Percentiles rank a stretch among this genome's conserved stretches.
These are phyloP conservation scores for Poeciliopsis prolifica DNA, from an alignment of 2,113 vertebrate genomes.

Conservation along the genomic window DNA sequence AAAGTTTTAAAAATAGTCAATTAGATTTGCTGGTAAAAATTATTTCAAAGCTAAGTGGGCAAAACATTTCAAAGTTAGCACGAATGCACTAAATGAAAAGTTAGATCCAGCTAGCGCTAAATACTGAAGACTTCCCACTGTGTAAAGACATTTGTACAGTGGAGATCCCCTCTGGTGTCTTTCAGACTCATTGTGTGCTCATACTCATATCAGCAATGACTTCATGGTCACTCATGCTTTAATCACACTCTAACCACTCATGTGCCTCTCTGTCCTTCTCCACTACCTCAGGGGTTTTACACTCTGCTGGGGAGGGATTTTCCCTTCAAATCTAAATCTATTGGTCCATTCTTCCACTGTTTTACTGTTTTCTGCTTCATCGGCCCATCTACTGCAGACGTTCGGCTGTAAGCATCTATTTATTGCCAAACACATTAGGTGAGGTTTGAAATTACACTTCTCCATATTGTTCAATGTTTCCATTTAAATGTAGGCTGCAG, in stretches of 20 bases:
- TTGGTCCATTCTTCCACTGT: conserved; percentile 33
- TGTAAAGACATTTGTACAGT: not conserved
- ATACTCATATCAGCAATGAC: conserved; percentile 54
- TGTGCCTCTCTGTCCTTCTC: conserved; percentile 33
- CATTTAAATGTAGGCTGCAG: conserved; percentile 27
- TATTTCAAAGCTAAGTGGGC: too few species aligned
- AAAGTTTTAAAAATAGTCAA: too few species aligned
- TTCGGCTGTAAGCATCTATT: conserved; percentile 52
- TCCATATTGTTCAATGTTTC: conserved; percentile 25
- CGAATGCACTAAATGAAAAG: too few species aligned
- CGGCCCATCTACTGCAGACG: conserved; percentile 50
- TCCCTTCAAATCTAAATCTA: conserved; percentile 37
- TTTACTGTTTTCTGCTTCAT: conserved; percentile 54
- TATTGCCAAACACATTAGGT: conserved; percentile 23
- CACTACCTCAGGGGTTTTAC: conserved; percentile 45
- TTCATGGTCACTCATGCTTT: conserved; percentile 60
- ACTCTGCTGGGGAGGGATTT: conserved; percentile 55
- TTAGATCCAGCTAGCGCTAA: too few species aligned
- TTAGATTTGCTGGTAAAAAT: too few species aligned
- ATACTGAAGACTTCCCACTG: not conserved
- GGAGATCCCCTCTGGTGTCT: conserved; percentile 27
- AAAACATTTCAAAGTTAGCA: too few species aligned
- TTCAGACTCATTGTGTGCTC: conserved; percentile 30
- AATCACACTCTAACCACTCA: conserved; percentile 60
- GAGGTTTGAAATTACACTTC: conserved; percentile 28